Evolutionary conservation across 53 echinoderm and acorn worm genomes (phyloP).

Genomic region (Apostichopus leukothele): DNA sequence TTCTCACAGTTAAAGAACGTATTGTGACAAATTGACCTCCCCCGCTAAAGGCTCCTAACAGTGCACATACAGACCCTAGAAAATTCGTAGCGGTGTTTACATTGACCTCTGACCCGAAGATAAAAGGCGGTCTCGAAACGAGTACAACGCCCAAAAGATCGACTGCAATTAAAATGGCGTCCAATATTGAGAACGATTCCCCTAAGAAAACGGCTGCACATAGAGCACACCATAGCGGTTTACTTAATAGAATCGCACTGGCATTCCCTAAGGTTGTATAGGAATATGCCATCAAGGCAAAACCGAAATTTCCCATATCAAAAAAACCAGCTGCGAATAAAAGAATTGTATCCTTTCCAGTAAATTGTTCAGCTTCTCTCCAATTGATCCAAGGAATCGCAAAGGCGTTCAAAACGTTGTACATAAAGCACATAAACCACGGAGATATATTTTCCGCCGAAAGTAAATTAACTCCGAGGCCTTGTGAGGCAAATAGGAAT

Average conservation of each 20-base stretch:
- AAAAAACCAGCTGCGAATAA: constrained; percentile 1
- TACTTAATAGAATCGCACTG: constrained; percentile 21
- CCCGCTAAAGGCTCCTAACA: neutral
- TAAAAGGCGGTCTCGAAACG: constrained; percentile 14
- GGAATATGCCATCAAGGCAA: constrained; percentile 10
- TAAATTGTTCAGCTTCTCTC: neutral
- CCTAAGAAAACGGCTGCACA: neutral
- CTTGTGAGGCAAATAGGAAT: neutral
- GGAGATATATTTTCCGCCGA: constrained; percentile 1
- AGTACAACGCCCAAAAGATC: constrained; percentile 10
- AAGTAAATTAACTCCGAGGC: neutral
- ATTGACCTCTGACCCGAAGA: neutral
- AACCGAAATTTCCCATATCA: constrained; percentile 5
- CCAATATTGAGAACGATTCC: constrained; percentile 5
- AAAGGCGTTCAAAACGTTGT: constrained; percentile 3
- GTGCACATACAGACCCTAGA: neutral
- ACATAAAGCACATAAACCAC: constrained; percentile 27
- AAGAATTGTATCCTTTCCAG: neutral
- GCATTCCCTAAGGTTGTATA: constrained; percentile 28
- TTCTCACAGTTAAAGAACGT: neutral
- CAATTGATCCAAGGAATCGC: constrained; percentile 14
- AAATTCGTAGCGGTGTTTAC: neutral
- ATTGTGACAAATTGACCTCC: constrained; percentile 14
- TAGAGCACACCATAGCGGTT: constrained; percentile 34
- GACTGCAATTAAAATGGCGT: neutral